These are phyloP conservation scores for Amphiprion percula DNA, from an alignment of 2,113 vertebrate genomes.

Conservation along the genomic window DNA sequence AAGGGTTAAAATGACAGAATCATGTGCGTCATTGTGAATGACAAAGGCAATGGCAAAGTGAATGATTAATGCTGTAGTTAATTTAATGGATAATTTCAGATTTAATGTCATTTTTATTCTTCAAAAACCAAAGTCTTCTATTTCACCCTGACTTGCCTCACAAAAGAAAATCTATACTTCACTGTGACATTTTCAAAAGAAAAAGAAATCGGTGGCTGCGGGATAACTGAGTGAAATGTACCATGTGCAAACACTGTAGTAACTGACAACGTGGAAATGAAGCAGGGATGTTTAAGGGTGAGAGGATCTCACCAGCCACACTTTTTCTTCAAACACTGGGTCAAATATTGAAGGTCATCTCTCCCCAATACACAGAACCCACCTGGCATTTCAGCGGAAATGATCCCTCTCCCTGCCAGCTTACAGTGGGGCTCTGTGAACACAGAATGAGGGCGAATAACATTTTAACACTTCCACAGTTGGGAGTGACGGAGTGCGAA, in stretches of 20 bases:
- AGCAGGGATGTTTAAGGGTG: slow-evolving; percentile 51
- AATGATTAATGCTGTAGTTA: no score
- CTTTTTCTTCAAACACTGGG: slow-evolving; percentile 45
- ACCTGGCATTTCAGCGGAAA: slow-evolving; percentile 57
- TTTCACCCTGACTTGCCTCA: slow-evolving; percentile 6
- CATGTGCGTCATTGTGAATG: no score
- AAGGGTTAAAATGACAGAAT: no score
- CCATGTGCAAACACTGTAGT: slow-evolving; percentile 1
- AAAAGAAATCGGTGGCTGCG: slow-evolving; percentile 1
- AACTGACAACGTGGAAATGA: slow-evolving; percentile 24
- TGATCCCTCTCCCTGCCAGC: slow-evolving; percentile 32
- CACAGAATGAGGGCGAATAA: background rate
- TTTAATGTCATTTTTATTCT: slow-evolving; percentile 1
- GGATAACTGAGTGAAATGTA: slow-evolving; percentile 50
- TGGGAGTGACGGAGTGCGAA: slow-evolving; percentile 4
- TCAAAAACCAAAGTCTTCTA: background rate
- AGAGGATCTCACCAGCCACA: slow-evolving; percentile 44
- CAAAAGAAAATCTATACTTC: background rate
- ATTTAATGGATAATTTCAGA: background rate
- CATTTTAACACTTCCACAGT: slow-evolving; percentile 25
- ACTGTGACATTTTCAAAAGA: slow-evolving; percentile 58
- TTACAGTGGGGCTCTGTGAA: slow-evolving; percentile 10
- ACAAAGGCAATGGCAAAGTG: no score
- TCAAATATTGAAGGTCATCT: slow-evolving; percentile 60
- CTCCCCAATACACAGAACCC: slow-evolving; percentile 37